Evolutionary conservation across 2,113 vertebrate genomes (phyloP).

Genomic region (Emydocephalus ijimae): DNA sequence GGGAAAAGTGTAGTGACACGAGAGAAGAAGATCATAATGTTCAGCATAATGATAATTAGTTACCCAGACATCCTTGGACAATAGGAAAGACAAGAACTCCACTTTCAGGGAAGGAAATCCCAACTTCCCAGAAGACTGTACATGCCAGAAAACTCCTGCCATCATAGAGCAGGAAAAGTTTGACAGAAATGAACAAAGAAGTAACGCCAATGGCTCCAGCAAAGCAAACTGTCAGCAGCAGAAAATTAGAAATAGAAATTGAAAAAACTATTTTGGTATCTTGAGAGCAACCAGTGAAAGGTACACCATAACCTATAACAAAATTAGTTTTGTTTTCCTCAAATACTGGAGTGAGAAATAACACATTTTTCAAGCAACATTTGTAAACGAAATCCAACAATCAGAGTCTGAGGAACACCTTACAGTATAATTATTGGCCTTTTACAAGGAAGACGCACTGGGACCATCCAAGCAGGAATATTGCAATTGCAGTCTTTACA

Average conservation of each 20-base stretch:
- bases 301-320: conserved; percentile 38
- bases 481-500: conserved; percentile 57
- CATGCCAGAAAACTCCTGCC: conserved; percentile 40
- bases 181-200: conserved; percentile 62
- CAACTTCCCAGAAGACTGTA: conserved; percentile 34
- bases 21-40: too few species aligned
- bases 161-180: conserved; percentile 64
- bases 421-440: conserved; percentile 38
- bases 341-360: conserved; percentile 38
- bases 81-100: conserved; percentile 3
- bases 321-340: conserved; percentile 7
- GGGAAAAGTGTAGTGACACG: too few species aligned
- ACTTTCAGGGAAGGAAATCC: conserved; percentile 70
- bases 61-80: conserved; percentile 19
- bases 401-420: conserved; percentile 45
- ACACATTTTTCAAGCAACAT: not conserved
- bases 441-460: conserved; percentile 33
- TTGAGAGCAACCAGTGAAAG: not conserved
- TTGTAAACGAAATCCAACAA: conserved; percentile 14
- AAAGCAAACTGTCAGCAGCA: conserved; percentile 60
- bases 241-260: conserved; percentile 65
- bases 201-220: conserved; percentile 16
- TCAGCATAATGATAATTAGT: conserved; percentile 28
- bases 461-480: conserved; percentile 54
- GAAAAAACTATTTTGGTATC: conserved; percentile 17